These are phyloP conservation scores for Acholoe squamosa DNA, from an alignment of 2,888 invertebrate genomes.

Conservation along the genomic window DNA sequence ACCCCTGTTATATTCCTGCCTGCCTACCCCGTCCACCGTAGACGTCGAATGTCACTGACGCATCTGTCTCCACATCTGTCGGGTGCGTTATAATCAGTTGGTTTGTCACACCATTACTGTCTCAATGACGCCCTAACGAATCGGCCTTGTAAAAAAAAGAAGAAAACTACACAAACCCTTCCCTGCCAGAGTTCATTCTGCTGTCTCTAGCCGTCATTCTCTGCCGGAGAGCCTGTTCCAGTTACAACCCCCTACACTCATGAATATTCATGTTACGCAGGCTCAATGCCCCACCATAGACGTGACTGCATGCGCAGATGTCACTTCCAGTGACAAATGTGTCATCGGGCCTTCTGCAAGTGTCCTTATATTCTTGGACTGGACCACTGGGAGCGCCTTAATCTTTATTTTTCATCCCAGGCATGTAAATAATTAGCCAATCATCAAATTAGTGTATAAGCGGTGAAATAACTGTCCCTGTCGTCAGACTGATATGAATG, in stretches of 20 bases:
- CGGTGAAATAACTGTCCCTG: conserved; percentile 14
- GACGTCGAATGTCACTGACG: background rate
- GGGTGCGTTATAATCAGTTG: conserved; percentile 1
- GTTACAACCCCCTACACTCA: background rate
- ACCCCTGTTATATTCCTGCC: background rate
- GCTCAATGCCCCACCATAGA: background rate
- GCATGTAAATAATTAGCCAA: conserved; percentile 47
- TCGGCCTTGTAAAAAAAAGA: background rate
- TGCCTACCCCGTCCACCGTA: background rate
- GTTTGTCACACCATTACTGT: conserved; percentile 35
- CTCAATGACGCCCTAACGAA: conserved; percentile 50
- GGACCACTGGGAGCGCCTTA: background rate
- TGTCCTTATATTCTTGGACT: background rate
- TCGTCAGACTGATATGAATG: background rate
- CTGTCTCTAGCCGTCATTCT: background rate
- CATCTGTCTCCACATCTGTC: conserved; percentile 47
- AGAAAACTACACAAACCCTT: background rate
- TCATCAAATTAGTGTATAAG: conserved; percentile 49
- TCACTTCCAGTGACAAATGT: background rate
- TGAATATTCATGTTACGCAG: conserved; percentile 11
- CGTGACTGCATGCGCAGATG: conserved; percentile 25
- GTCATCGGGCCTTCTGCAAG: background rate
- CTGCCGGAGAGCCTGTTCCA: background rate
- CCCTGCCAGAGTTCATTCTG: background rate
- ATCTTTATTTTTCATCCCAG: conserved; percentile 35